Evolutionary conservation across 35 echinoderm and acorn worm species (phyloP).

Genomic region (Chiridota heheva): DNA sequence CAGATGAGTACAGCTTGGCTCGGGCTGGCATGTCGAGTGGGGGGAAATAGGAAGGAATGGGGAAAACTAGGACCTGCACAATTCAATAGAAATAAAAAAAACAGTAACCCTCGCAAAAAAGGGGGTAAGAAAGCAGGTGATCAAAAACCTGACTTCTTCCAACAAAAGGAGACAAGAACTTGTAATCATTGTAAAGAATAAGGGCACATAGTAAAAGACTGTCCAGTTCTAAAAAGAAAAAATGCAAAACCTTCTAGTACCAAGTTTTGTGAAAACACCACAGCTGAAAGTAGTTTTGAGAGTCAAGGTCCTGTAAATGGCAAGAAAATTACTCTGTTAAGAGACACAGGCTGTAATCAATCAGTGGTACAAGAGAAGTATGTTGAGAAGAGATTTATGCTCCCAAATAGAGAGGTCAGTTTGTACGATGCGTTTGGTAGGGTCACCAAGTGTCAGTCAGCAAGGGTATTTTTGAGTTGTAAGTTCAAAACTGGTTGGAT

Average conservation of each 20-base stretch:
- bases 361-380: not conserved
- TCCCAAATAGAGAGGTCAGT: not conserved
- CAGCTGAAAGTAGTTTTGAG: not conserved
- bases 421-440: constrained; percentile 3
- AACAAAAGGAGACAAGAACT: not conserved
- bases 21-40: no score
- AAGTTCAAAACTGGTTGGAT: not conserved
- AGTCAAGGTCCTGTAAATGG: not conserved
- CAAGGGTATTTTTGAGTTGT: not conserved
- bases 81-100: no score
- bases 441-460: not conserved
- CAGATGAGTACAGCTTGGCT: no score
- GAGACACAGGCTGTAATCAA: constrained; percentile 12
- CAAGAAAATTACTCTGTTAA: not conserved
- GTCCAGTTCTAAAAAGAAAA: not conserved
- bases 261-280: not conserved
- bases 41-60: no score
- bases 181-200: not conserved
- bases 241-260: not conserved
- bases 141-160: not conserved
- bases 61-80: no score
- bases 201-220: not conserved
- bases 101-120: no score
- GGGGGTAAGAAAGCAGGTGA: not conserved
- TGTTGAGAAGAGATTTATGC: not conserved